Conservation (phyloP, 2,113 vertebrate species). For the Jacana jacana region DNA sequence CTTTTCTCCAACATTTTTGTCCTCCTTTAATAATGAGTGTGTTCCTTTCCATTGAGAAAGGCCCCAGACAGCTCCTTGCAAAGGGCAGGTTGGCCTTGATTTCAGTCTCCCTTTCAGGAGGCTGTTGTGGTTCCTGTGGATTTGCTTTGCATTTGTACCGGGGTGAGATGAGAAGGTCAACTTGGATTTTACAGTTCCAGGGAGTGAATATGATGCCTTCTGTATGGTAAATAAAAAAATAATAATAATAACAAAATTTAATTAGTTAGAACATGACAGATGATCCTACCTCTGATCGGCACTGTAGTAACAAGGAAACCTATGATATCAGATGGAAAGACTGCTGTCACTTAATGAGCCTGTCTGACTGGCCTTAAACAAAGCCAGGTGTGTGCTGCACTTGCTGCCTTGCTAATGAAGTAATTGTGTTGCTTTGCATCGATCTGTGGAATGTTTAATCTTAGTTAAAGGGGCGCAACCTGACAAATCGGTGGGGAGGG, state of each 20-base stretch:
- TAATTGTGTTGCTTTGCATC: not conserved
- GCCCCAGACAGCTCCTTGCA: not conserved
- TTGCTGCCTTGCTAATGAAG: not conserved
- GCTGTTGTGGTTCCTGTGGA: not conserved
- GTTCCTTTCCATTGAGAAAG: not conserved
- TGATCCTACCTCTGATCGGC: constrained; percentile 61
- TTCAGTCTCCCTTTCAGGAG: not conserved
- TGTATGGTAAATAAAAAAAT: not conserved
- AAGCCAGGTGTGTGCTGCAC: constrained; percentile 68
- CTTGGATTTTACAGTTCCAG: not conserved
- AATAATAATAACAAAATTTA: not conserved
- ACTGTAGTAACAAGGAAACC: constrained; percentile 83
- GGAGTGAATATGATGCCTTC: not conserved
- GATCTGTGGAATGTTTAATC: not conserved
- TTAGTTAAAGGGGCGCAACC: not conserved
- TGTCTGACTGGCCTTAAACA: constrained; percentile 75
- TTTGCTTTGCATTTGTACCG: not conserved
- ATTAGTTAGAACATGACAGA: not conserved
- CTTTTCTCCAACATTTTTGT: not conserved
- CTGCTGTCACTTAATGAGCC: constrained; percentile 81
- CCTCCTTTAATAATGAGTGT: not conserved
- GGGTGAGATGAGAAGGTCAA: not conserved
- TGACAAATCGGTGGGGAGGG: not conserved
- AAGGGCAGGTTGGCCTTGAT: not conserved
- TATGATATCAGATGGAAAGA: constrained; percentile 83